A percentile compares a stretch with the other conserved stretches of the same genome.
Evolutionary conservation across 2,797 vertebrate genomes (phyloP).

Genomic region (Chanos chanos): DNA sequence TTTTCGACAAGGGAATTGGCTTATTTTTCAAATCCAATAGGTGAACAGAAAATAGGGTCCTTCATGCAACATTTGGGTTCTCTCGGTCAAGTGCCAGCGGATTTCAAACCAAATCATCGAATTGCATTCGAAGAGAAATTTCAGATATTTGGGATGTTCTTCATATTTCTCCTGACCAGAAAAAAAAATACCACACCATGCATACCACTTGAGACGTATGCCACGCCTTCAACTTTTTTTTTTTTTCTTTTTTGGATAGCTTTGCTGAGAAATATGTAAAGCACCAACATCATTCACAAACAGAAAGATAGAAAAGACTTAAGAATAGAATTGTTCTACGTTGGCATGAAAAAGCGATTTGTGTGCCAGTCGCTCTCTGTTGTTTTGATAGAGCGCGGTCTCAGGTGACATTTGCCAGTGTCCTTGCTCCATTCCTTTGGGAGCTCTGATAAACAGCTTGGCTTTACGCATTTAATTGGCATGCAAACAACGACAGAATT

Average conservation of each 20-base stretch:
- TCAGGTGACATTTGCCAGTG: conserved; percentile 32
- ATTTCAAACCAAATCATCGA: conserved; percentile 27
- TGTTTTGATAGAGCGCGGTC: conserved; percentile 35
- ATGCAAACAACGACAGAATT: conserved; percentile 18
- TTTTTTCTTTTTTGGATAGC: not conserved
- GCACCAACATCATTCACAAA: not conserved
- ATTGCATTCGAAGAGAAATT: no score
- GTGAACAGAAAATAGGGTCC: conserved; percentile 44
- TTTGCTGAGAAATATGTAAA: not conserved
- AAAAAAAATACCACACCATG: no score
- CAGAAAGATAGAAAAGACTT: not conserved
- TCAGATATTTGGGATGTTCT: no score
- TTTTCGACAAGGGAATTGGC: conserved; percentile 60
- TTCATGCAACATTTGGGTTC: conserved; percentile 15
- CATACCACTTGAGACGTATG: no score
- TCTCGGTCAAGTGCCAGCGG: conserved; percentile 39
- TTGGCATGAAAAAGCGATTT: conserved; percentile 1
- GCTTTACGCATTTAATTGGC: conserved; percentile 26
- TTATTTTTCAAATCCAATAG: conserved; percentile 65
- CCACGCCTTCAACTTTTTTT: no score
- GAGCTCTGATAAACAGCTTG: conserved; percentile 34
- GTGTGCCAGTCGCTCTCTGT: conserved; percentile 4
- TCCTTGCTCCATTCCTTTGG: conserved; percentile 20
- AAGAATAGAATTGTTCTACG: not conserved
- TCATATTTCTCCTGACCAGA: no score